Conservation (phyloP, 2,797 vertebrate genomes). For the Sebastes flavidus region DNA sequence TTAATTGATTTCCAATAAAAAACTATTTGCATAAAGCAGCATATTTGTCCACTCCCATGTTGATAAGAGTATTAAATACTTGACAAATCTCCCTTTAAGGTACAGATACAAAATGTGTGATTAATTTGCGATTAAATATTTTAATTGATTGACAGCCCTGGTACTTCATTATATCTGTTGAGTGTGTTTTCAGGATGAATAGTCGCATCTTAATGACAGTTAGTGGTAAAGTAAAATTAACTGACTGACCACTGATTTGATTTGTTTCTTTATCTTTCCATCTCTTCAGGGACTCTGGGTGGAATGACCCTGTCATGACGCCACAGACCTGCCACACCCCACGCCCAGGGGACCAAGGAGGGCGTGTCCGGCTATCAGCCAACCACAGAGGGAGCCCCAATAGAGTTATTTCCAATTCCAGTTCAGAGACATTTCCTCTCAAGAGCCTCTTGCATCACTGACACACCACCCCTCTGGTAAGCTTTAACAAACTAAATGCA, state of each 20-base stretch:
- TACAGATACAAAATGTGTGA: no score
- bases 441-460: constrained; percentile 68
- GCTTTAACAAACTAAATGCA: background rate
- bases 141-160: no score
- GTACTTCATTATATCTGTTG: background rate
- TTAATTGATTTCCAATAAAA: no score
- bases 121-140: no score
- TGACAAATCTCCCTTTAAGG: no score
- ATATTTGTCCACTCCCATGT: no score
- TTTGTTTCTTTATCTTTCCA: constrained; percentile 1
- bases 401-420: constrained; percentile 56
- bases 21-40: no score
- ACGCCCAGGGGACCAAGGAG: constrained; percentile 74
- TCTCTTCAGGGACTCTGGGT: constrained; percentile 56
- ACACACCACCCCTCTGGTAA: constrained; percentile 68
- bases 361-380: constrained; percentile 71
- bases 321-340: constrained; percentile 56
- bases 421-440: constrained; percentile 57
- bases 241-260: background rate
- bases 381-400: constrained; percentile 67
- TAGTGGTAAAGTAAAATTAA: background rate
- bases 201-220: background rate
- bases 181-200: background rate
- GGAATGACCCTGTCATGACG: constrained; percentile 82
- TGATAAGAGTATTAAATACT: no score